Conservation (phyloP, 1,140 invertebrate genomes). For the Yoshiicerus persimilis region DNA sequence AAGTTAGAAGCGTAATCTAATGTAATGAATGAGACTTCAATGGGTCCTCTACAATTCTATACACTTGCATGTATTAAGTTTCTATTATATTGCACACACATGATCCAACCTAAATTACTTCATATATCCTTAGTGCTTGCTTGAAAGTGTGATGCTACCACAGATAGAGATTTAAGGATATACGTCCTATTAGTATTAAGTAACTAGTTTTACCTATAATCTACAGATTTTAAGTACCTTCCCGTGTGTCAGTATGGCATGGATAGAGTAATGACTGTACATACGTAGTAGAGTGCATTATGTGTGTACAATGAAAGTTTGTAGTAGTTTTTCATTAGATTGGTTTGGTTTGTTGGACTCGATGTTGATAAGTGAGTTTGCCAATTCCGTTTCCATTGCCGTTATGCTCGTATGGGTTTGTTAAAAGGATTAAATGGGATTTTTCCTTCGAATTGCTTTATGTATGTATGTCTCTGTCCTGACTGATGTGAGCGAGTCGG, state of each 20-base stretch:
- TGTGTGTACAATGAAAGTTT: not conserved
- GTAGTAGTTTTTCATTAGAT: not conserved
- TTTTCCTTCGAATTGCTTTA: not conserved
- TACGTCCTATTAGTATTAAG: too few species aligned
- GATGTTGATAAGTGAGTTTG: slow-evolving; percentile 20
- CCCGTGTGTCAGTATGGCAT: not conserved
- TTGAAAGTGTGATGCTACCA: too few species aligned
- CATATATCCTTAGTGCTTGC: too few species aligned
- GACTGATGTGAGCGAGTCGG: not conserved
- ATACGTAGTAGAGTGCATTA: not conserved
- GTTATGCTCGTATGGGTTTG: slow-evolving; percentile 15
- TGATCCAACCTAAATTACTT: too few species aligned
- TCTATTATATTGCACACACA: not conserved
- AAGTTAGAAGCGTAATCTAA: not conserved
- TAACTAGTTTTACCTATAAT: too few species aligned
- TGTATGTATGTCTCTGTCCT: not conserved
- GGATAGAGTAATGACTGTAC: not conserved
- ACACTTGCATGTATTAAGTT: too few species aligned
- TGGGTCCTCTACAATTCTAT: not conserved
- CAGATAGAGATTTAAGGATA: too few species aligned
- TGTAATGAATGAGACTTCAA: not conserved
- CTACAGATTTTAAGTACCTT: too few species aligned
- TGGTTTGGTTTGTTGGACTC: not conserved
- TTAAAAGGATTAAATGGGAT: slow-evolving; percentile 1
- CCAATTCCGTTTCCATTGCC: slow-evolving; percentile 21